Evolutionary conservation across 2,888 invertebrate species (phyloP), one percentile per base, ranked within the genome.

Genomic region (Eupelmus urozonus): DNA sequence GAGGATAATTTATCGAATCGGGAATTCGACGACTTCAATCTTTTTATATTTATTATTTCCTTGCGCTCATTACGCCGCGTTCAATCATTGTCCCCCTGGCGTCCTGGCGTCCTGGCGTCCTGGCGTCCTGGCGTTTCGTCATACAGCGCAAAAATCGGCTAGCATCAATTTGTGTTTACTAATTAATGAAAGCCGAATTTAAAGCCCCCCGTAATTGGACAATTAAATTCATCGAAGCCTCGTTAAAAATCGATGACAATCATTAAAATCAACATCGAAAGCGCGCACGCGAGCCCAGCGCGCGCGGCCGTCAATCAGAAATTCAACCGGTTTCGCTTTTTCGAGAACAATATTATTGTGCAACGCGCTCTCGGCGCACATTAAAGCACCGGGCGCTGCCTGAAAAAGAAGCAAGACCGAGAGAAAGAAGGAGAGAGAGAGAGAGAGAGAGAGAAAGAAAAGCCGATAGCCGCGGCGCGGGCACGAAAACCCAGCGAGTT

Each of bases 221-320:
- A 42, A 29, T 69, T 69, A 62, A 76, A 76, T 45, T 63, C 62
- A 70, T 76, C 34, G 70, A 53, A 65, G 16, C 63, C 55, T 76
- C 55, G 62, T 62, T 67, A 55, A 76, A 76, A 76, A 63, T 76
- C 76, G 63, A 70, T 76, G 76, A 69, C 69, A 76, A 76, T 70
- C 63, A 57, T 70, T 76, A 70, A 76, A 70, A 76, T 45, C 62
- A 70, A 70, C 45, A 62, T 53, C 13, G 42, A 27, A 16, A 27
- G 66, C 5, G 25, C 40, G 13, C 67, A 34, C 20, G 16, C 27
- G 13, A 23, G 23, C 29, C 16, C 9, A n/a, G 13, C 23, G 42
- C 9, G 20, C 20, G 45, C 13, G 7, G 11, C 53, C 70, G 69
- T 76, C 69, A 65, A 70, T 76, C 63, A 65, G 53, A 70, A 76